Evolutionary conservation across 2,797 vertebrate species (phyloP).

Genomic region (Syngnathus rostellatus): DNA sequence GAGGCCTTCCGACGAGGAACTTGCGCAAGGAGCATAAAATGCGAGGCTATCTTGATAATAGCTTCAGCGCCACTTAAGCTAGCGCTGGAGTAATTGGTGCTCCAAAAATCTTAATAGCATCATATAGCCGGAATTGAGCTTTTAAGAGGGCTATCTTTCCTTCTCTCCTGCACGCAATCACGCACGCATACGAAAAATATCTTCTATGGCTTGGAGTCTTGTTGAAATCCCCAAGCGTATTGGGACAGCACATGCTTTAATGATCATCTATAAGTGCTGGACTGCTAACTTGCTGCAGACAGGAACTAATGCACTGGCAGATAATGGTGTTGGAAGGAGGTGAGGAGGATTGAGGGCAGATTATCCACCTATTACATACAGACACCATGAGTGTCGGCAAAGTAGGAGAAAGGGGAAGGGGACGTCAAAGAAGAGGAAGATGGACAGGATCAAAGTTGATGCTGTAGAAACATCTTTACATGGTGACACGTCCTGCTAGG

Average conservation of each 20-base stretch:
- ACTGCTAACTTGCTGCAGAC: conserved; percentile 76
- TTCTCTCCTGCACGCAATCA: conserved; percentile 17
- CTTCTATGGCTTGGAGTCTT: conserved; percentile 25
- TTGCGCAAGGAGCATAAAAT: conserved; percentile 52
- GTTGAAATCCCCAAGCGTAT: conserved; percentile 75
- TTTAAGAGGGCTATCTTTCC: conserved; percentile 70
- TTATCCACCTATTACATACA: conserved; percentile 42
- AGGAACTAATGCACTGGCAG: conserved; percentile 53
- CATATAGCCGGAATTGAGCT: conserved; percentile 77
- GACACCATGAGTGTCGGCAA: conserved; percentile 27
- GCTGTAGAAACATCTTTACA: neutral
- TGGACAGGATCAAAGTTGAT: conserved; percentile 63
- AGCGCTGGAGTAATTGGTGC: conserved; percentile 66
- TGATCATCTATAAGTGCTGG: conserved; percentile 81
- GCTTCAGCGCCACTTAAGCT: conserved; percentile 57
- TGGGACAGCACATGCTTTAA: conserved; percentile 73
- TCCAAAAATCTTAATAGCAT: conserved; percentile 83
- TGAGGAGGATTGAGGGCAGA: conserved; percentile 17
- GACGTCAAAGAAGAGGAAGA: neutral
- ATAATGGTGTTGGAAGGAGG: conserved; percentile 38
- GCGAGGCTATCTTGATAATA: conserved; percentile 58
- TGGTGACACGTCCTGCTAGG: neutral
- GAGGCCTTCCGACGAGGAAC: conserved; percentile 34
- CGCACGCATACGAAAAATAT: conserved; percentile 13
- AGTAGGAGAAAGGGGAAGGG: conserved; percentile 4